Evolutionary conservation across 2,113 vertebrate species (phyloP).

Genomic region (Atractosteus spatula): DNA sequence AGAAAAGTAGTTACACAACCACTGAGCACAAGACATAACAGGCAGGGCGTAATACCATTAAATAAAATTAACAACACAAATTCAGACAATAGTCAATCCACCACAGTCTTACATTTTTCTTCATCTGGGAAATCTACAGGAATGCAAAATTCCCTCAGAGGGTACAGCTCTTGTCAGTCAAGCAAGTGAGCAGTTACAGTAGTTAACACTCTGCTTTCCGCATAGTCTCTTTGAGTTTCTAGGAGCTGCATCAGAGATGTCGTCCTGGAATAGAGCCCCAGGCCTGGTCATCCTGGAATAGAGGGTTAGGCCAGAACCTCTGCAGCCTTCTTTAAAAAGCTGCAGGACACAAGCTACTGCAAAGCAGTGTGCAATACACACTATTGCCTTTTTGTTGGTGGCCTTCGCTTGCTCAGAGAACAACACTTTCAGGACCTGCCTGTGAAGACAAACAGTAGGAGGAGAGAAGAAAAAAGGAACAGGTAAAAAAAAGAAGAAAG

Average conservation of each 20-base stretch:
- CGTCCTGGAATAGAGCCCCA: conserved; percentile 46
- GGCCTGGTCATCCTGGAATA: conserved; percentile 35
- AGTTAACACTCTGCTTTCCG: conserved; percentile 35
- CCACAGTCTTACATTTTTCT: conserved; percentile 15
- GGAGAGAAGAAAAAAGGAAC: conserved; percentile 37
- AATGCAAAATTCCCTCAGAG: background rate
- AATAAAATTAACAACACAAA: background rate
- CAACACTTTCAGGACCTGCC: conserved; percentile 54
- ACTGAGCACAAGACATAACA: conserved; percentile 25
- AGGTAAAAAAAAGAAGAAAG: conserved; percentile 42
- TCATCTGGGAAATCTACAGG: background rate
- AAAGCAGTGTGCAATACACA: conserved; percentile 46
- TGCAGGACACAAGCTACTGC: conserved; percentile 45
- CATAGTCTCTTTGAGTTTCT: conserved; percentile 36
- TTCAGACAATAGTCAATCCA: conserved; percentile 8
- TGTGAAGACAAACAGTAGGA: conserved; percentile 58
- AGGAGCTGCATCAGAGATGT: conserved; percentile 32
- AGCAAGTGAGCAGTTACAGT: conserved; percentile 27
- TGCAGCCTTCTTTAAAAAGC: conserved; percentile 35
- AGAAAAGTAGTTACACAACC: background rate
- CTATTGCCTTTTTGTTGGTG: conserved; percentile 26
- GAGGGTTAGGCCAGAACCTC: conserved; percentile 47
- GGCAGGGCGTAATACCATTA: conserved; percentile 15
- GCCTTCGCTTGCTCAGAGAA: conserved; percentile 45
- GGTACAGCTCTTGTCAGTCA: background rate